Conservation (phyloP, 2,797 vertebrate genomes). For the Micromesistius poutassou region DNA sequence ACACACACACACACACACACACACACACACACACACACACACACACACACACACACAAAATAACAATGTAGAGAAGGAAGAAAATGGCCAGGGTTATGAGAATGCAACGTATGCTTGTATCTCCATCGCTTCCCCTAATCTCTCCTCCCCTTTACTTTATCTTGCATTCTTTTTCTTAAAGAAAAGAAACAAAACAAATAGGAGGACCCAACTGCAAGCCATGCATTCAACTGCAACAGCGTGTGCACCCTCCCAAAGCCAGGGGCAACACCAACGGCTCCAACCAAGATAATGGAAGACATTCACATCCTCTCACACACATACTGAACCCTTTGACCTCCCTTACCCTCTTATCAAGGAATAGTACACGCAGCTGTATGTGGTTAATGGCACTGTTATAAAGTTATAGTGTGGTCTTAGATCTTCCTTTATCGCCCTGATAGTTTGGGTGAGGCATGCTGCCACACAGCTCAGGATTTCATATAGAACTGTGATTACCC, state of each 20-base stretch:
- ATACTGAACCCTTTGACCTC: neutral
- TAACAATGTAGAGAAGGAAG: neutral
- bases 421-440: neutral
- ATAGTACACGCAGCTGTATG: neutral
- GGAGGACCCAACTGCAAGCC: neutral
- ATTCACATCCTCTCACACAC: too few relatives aligned
- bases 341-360: neutral
- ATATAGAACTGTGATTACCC: neutral
- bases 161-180: neutral
- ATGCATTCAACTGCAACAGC: neutral
- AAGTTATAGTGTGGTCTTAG: neutral
- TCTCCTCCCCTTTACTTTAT: neutral
- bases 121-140: neutral
- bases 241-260: neutral
- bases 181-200: neutral
- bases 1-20: slow-evolving; percentile 17
- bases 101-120: neutral
- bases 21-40: slow-evolving; percentile 2
- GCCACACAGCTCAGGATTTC: neutral
- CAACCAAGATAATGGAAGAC: neutral
- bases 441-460: neutral
- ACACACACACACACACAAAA: neutral
- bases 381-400: neutral
- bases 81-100: neutral
- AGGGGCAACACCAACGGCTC: neutral